phyloP scores from a whole-genome alignment of 1,140 invertebrate genomes.

The Nylanderia fulva region DNA sequence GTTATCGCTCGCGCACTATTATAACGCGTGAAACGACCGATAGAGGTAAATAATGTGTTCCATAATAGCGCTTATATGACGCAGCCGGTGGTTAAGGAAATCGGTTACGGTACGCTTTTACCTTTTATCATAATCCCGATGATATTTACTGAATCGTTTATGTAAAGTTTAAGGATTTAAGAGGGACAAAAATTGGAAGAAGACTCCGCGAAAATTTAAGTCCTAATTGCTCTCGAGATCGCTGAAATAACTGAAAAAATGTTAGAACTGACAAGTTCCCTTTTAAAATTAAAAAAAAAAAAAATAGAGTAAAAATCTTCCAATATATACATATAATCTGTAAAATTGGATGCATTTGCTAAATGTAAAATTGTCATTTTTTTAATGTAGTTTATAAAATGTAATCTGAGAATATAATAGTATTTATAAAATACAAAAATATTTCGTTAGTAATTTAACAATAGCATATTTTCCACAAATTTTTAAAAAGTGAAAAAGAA shows the following conservation, averaged over 20 bases:
- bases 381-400: neutral
- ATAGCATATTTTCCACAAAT: too few relatives aligned
- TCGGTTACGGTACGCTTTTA: constrained; percentile 23
- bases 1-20: constrained; percentile 39
- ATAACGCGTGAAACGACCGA: constrained; percentile 49
- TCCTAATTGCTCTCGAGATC: neutral
- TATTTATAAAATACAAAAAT: too few relatives aligned
- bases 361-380: neutral
- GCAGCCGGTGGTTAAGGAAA: constrained; percentile 34
- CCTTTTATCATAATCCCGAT: constrained; percentile 9
- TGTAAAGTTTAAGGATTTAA: neutral
- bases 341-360: neutral
- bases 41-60: constrained; percentile 52
- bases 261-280: neutral
- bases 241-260: neutral
- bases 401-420: too few relatives aligned
- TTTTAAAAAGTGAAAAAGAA: too few relatives aligned
- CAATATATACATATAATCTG: neutral
- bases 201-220: neutral
- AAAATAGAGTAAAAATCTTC: neutral
- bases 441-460: too few relatives aligned
- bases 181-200: neutral
- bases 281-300: neutral
- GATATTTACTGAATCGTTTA: constrained; percentile 39
- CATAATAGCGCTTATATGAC: constrained; percentile 49